Conservation (phyloP, 2,113 vertebrate genomes). For the Leuciscus idus region DNA sequence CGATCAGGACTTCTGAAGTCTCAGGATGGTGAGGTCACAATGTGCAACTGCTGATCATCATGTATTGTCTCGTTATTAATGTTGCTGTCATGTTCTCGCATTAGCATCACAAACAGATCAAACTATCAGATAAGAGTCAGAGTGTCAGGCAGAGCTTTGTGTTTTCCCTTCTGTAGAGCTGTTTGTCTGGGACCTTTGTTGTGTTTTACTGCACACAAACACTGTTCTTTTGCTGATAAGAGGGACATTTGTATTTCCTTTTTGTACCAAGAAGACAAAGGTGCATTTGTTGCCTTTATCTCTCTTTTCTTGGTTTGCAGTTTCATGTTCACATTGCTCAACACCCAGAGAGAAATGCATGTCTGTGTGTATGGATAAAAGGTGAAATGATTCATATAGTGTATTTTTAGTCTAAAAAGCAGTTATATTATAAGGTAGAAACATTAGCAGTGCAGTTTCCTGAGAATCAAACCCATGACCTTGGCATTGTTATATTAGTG, state of each 20-base stretch:
- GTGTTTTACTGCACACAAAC: background rate
- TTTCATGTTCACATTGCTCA: background rate
- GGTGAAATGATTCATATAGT: background rate
- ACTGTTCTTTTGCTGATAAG: slow-evolving; percentile 5
- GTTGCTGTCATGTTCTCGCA: background rate
- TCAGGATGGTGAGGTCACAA: slow-evolving; percentile 25
- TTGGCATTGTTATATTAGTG: background rate
- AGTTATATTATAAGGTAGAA: background rate
- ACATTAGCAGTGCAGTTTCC: too few relatives aligned
- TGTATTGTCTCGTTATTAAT: background rate
- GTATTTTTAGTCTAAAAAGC: background rate
- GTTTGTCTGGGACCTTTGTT: slow-evolving; percentile 7
- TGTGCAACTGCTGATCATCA: background rate
- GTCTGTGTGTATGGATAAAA: background rate
- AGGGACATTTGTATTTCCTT: slow-evolving; percentile 20
- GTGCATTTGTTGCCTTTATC: background rate
- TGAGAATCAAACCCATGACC: background rate
- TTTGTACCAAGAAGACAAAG: background rate
- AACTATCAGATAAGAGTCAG: background rate
- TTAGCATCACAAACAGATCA: background rate
- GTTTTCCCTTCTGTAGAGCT: slow-evolving; percentile 3
- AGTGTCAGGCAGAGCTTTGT: background rate
- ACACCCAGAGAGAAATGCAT: background rate
- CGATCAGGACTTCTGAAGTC: background rate
- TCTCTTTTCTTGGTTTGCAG: background rate